A percentile compares a stretch with the other conserved stretches of the same genome.
These are phyloP conservation scores for Paelopatides confundens DNA, from an alignment of 53 echinoderm and acorn worm genomes.

Conservation along the genomic window DNA sequence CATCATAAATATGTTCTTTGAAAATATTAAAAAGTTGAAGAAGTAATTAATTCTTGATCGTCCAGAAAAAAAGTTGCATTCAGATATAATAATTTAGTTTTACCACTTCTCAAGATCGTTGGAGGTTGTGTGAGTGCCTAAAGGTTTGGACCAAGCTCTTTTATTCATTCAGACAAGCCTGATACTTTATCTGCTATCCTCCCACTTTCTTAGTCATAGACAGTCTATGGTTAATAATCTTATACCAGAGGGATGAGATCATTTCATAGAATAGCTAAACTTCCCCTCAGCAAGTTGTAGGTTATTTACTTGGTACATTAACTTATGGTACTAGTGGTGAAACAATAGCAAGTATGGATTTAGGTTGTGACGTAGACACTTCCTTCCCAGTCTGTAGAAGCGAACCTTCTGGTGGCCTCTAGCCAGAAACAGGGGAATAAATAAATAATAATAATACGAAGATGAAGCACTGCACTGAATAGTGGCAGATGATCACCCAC, in stretches of 20 bases:
- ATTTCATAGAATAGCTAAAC: background rate
- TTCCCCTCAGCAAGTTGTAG: background rate
- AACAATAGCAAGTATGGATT: too few species aligned
- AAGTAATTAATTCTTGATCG: too few species aligned
- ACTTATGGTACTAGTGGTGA: background rate
- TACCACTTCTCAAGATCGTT: too few species aligned
- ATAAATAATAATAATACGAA: background rate
- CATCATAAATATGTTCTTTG: background rate
- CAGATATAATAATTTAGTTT: too few species aligned
- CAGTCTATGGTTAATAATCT: background rate
- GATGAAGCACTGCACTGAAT: background rate
- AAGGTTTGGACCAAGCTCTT: background rate
- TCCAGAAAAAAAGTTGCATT: too few species aligned
- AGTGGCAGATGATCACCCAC: background rate
- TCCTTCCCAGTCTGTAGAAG: constrained; percentile 3
- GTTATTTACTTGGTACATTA: background rate
- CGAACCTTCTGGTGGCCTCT: constrained; percentile 6
- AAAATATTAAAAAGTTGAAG: too few species aligned
- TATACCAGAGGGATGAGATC: background rate
- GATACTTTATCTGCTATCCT: background rate
- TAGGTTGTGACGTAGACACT: constrained; percentile 27
- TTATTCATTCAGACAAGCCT: background rate
- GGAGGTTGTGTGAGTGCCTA: too few species aligned
- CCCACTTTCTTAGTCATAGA: constrained; percentile 15
- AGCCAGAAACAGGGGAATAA: background rate